Evolutionary conservation across 2,113 vertebrate genomes (phyloP), one percentile per base, ranked within the genome.

Genomic region (Rafetus swinhoei): DNA sequence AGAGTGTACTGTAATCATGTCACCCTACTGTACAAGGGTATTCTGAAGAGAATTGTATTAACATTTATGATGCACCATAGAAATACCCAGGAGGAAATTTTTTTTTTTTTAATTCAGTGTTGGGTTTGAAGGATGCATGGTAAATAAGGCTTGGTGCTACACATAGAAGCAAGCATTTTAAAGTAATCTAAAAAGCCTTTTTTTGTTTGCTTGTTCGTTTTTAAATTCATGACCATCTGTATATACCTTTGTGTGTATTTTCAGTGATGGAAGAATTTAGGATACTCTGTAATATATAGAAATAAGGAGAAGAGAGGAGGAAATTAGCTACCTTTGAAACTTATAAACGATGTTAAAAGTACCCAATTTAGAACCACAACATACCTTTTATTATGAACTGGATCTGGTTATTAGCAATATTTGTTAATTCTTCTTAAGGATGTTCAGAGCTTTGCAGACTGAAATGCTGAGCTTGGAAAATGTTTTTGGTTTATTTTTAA

Each of bases 341-440:
- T 90, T 80, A 91, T 94, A 93, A 50, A 77, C 88, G 72, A 91
- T 4, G 6, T 80, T 53, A 0, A 27, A 77, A 25, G 10, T 50
- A 77, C 25, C 39, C 74, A 77, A 77, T 84, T 82, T 93, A 0
- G 2, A 62, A 59, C 65, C 65, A 72, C 84, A 95, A 72, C 65
- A 82, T 85, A 79, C 16, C 53, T 96, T 95, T 90, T 85, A 86
- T 89, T 95, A 83, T 82, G 93, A 90, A 88, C 45, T 93, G 52
- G 62, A 85, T 91, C 84, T 88, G 89, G 79, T 86, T 82, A 86
- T 94, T 89, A 96, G 88, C 94, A 93, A 83, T 93, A 96, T 92
- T 95, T 94, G 84, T 57, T 97, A 97, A 95, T 96, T 95, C 93
- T 89, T 80, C 82, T 76, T 93, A 92, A 94, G 72, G 95, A 91